Evolutionary conservation across 2,888 invertebrate genomes (phyloP).

Genomic region (Sesia bembeciformis): DNA sequence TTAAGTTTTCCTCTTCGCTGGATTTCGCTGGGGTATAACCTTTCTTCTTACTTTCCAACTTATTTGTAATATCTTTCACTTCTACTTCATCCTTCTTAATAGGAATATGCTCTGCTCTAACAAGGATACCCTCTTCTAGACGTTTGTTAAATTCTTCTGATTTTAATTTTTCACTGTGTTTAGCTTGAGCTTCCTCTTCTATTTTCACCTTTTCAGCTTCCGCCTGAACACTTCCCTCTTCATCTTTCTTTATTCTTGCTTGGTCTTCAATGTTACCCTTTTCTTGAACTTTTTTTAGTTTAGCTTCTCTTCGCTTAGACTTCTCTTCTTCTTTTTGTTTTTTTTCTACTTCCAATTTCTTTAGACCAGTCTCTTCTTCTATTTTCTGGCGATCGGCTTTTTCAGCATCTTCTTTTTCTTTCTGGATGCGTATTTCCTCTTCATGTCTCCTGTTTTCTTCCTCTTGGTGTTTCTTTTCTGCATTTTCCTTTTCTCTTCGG

Average conservation of each 20-base stretch:
- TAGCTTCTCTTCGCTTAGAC: background rate
- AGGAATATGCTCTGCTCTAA: background rate
- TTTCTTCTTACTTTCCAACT: conserved; percentile 1
- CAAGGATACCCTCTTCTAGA: no score
- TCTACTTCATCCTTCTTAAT: conserved; percentile 4
- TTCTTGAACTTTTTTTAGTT: background rate
- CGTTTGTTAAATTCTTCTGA: background rate
- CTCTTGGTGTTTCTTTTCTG: background rate
- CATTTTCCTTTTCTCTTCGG: background rate
- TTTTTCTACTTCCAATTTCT: conserved; percentile 2
- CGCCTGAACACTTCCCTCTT: conserved; percentile 3
- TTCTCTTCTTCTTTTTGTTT: conserved; percentile 2
- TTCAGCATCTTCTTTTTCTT: conserved; percentile 14
- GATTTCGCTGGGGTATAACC: background rate
- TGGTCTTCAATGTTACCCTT: conserved; percentile 4
- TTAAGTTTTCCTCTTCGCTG: conserved; percentile 2
- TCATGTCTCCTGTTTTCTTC: background rate
- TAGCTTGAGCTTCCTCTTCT: background rate
- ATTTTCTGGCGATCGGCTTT: conserved; percentile 8
- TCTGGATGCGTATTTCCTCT: background rate
- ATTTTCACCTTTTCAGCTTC: conserved; percentile 2
- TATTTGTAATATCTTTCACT: conserved; percentile 2
- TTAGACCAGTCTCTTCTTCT: conserved; percentile 4
- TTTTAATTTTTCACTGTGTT: background rate
- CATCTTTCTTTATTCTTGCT: conserved; percentile 9